Conservation (phyloP, 1,140 invertebrate genomes). For the Pygmarrhopalites habei region DNA sequence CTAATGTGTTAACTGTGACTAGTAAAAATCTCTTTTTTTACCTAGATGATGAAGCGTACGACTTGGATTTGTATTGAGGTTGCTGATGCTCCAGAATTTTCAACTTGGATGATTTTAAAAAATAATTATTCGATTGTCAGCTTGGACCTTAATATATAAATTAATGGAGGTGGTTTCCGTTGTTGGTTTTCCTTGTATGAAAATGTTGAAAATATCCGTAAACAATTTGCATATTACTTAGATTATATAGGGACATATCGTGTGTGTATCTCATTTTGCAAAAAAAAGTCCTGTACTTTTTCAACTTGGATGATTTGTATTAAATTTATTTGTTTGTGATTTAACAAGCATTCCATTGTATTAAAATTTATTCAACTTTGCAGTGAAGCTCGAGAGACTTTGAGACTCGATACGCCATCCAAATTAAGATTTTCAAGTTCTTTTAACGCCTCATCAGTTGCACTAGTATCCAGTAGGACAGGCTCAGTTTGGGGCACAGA, state of each 20-base stretch:
- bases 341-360: too few relatives aligned
- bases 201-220: neutral
- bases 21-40: too few relatives aligned
- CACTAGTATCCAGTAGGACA: neutral
- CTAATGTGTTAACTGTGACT: too few relatives aligned
- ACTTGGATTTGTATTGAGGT: too few relatives aligned
- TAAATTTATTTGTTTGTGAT: constrained; percentile 11
- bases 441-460: neutral
- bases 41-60: too few relatives aligned
- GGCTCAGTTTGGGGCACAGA: neutral
- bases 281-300: constrained; percentile 19
- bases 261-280: constrained; percentile 11
- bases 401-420: neutral
- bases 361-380: neutral
- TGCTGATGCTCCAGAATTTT: too few relatives aligned
- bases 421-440: neutral
- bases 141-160: too few relatives aligned
- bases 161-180: constrained; percentile 1
- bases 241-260: constrained; percentile 5
- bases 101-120: constrained; percentile 91
- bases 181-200: neutral
- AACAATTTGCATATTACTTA: constrained; percentile 7
- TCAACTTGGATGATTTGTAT: constrained; percentile 12
- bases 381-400: too few relatives aligned
- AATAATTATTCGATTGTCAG: too few relatives aligned